Base-by-base conservation (phyloP, 2,797 vertebrate species). In the Protonibea diacanthus region DNA sequence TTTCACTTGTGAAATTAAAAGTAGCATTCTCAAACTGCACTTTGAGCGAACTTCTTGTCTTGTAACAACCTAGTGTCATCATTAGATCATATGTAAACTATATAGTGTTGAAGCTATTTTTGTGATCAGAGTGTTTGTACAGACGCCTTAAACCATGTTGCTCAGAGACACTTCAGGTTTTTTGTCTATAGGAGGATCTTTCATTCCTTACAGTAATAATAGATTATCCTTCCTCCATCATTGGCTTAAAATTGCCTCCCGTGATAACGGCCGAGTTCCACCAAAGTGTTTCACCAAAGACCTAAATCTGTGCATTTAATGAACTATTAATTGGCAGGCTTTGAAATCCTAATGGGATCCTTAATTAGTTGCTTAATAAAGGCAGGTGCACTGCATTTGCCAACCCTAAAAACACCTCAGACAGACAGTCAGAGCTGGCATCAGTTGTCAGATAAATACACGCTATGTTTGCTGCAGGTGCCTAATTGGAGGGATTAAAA, bases 221-320 rank as follows among this genome's bases (percentile, higher is more conserved):
- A 60, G 44, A 38, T 62, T 69, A 56, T n/a, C 18, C 78, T 71
- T 73, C 65, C 64, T 78, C 64, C 27, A 7, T 51, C 21, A 40
- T 8, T 15, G 48, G 40, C 17, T 72, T 60, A 55, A 51, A 63
- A 64, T 75, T 42, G 15, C 67, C 51, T 68, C 71, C 64, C 59
- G 48, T 59, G 45, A 66, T 71, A 64, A 71, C 55, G 20, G 53
- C 47, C 33, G 56, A 55, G 27, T 48, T 77, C 42, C 52, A 58
- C 9, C 11, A 70, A 77, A 61, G 25, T 67, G 38, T 56, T 83
- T 45, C 40, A 48, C 47, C 51, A 68, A 81, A 78, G 62, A 72
- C 23, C 64, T 69, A 72, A 76, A 82, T 80, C 25, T 68, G 59
- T 70, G 52, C 65, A 71, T 85, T 88, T 84, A 80, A 81, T 57